Conservation (phyloP, 2,113 vertebrate genomes). For the Aegithalos caudatus region DNA sequence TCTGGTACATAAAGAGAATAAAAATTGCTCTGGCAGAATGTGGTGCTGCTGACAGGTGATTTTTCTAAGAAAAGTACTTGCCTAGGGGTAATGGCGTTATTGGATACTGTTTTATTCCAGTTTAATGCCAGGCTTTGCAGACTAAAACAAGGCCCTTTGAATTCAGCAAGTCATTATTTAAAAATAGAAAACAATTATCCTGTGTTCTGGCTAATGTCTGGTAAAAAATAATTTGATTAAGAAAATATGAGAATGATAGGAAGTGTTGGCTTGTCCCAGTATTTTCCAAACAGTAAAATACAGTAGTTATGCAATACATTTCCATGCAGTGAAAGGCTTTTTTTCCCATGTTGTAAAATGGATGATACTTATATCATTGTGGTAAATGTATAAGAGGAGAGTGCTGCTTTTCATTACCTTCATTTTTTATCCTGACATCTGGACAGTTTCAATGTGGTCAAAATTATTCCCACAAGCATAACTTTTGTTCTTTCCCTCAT, state of each 20-base stretch:
- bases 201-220: conserved; percentile 55
- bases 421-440: conserved; percentile 7
- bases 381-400: background rate
- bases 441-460: background rate
- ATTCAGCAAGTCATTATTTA: conserved; percentile 49
- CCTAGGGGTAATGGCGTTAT: conserved; percentile 26
- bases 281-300: conserved; percentile 45
- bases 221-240: conserved; percentile 59
- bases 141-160: conserved; percentile 22
- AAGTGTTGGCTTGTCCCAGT: conserved; percentile 47
- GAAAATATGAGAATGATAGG: conserved; percentile 43
- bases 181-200: conserved; percentile 62
- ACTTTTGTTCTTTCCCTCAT: background rate
- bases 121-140: background rate
- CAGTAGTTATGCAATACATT: conserved; percentile 33
- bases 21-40: conserved; percentile 22
- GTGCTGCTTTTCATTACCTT: background rate
- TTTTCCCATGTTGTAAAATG: background rate
- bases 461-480: background rate
- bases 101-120: background rate
- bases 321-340: conserved; percentile 1
- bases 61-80: conserved; percentile 50
- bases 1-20: background rate
- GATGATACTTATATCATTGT: background rate
- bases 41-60: conserved; percentile 42